phyloP scores from a whole-genome alignment of 2,888 invertebrate species.

The Mycogona germanica region DNA sequence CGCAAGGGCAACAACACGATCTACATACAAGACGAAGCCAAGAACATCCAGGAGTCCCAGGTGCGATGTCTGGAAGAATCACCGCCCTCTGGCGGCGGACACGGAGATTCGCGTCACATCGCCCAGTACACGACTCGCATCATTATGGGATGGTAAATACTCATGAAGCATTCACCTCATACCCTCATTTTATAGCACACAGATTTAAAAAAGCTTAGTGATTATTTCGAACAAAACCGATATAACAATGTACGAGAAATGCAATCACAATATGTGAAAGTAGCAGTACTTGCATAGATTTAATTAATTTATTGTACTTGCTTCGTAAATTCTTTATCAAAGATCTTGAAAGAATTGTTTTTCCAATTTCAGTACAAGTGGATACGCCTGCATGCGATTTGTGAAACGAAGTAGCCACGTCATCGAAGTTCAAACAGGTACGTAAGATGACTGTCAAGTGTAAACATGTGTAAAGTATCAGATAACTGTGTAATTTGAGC shows the following conservation, averaged over 20 bases:
- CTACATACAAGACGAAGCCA: constrained; percentile 5
- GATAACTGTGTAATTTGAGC: too few species aligned
- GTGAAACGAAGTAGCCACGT: constrained; percentile 24
- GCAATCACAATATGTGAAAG: too few species aligned
- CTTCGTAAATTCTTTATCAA: too few species aligned
- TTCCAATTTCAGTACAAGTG: constrained; percentile 23
- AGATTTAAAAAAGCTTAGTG: too few species aligned
- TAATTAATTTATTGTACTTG: too few species aligned
- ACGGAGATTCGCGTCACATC: constrained; percentile 41
- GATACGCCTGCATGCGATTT: constrained; percentile 25
- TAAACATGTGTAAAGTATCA: too few species aligned
- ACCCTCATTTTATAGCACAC: too few species aligned
- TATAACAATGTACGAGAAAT: too few species aligned
- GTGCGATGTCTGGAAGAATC: constrained; percentile 17
- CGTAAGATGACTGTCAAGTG: constrained; percentile 2
- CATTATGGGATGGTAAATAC: constrained; percentile 56
- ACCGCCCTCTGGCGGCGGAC: constrained; percentile 6
- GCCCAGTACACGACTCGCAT: constrained; percentile 50
- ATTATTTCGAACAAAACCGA: too few species aligned
- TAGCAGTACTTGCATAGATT: too few species aligned
- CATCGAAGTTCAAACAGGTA: constrained; percentile 25
- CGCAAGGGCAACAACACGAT: constrained; percentile 13
- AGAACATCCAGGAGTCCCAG: constrained; percentile 11
- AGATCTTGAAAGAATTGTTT: too few species aligned
- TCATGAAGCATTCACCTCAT: background rate